Evolutionary conservation across 2,888 invertebrate genomes (phyloP).

Genomic region (Eilema sororculum): DNA sequence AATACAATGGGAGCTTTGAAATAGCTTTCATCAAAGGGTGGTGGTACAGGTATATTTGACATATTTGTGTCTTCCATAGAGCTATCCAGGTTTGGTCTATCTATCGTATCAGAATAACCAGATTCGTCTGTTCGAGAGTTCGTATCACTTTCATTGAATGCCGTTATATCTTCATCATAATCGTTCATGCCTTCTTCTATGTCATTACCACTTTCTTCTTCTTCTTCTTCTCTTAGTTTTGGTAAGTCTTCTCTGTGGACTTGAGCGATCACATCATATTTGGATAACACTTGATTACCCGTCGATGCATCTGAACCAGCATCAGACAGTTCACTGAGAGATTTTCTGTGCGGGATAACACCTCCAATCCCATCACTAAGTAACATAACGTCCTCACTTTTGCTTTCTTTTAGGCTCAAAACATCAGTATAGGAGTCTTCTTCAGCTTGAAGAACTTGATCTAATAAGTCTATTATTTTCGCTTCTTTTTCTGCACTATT

Average conservation of each 20-base stretch:
- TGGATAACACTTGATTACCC: conserved; percentile 79
- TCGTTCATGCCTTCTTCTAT: conserved; percentile 43
- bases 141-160: conserved; percentile 76
- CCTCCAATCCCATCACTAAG: conserved; percentile 54
- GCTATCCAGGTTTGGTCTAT: conserved; percentile 67
- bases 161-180: conserved; percentile 70
- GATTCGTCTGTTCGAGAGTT: conserved; percentile 81
- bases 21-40: conserved; percentile 76
- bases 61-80: conserved; percentile 66
- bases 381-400: conserved; percentile 46
- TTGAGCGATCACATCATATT: conserved; percentile 87
- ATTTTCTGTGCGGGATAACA: conserved; percentile 68
- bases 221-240: conserved; percentile 76
- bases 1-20: conserved; percentile 53
- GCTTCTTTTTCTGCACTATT: conserved; percentile 81
- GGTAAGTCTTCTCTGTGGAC: conserved; percentile 86
- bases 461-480: conserved; percentile 81
- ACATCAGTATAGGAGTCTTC: conserved; percentile 79
- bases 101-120: conserved; percentile 81
- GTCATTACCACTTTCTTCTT: conserved; percentile 63
- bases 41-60: conserved; percentile 75
- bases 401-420: conserved; percentile 67
- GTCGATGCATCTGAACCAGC: conserved; percentile 80
- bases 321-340: conserved; percentile 77
- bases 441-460: conserved; percentile 83